phyloP scores from a whole-genome alignment of 2,888 invertebrate species.

The Plagiodera versicolora region DNA sequence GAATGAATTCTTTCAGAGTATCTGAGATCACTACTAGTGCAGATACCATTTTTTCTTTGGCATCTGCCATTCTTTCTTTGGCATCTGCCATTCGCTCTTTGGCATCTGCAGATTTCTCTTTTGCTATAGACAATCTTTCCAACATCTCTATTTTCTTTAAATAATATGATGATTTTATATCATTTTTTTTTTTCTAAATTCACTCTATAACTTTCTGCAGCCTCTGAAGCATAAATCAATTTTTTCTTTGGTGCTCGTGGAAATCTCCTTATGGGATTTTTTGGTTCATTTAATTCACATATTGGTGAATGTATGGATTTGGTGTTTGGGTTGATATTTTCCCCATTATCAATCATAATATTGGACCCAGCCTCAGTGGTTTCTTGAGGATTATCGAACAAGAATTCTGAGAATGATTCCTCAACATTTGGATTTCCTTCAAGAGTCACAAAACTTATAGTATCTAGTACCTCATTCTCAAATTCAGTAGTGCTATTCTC shows the following conservation, averaged over 20 bases:
- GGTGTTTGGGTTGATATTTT: neutral
- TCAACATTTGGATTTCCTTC: neutral
- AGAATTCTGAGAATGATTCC: constrained; percentile 2
- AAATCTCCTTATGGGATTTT: neutral
- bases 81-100: too few relatives aligned
- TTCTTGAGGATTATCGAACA: neutral
- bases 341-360: neutral
- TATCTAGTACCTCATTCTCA: neutral
- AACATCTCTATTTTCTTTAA: neutral
- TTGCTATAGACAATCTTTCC: neutral
- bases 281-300: neutral
- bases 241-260: constrained; percentile 7
- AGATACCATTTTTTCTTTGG: neutral
- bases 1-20: neutral
- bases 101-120: constrained; percentile 1
- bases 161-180: neutral
- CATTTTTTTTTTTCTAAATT: constrained; percentile 10
- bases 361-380: neutral
- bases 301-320: neutral
- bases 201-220: constrained; percentile 6
- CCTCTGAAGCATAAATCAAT: constrained; percentile 15
- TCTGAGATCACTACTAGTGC: neutral
- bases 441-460: neutral
- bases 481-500: neutral
- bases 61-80: neutral